Percentiles rank a stretch among this genome's conserved stretches.
Conservation (phyloP, 2,888 invertebrate species). For the Bellardia pandia region DNA sequence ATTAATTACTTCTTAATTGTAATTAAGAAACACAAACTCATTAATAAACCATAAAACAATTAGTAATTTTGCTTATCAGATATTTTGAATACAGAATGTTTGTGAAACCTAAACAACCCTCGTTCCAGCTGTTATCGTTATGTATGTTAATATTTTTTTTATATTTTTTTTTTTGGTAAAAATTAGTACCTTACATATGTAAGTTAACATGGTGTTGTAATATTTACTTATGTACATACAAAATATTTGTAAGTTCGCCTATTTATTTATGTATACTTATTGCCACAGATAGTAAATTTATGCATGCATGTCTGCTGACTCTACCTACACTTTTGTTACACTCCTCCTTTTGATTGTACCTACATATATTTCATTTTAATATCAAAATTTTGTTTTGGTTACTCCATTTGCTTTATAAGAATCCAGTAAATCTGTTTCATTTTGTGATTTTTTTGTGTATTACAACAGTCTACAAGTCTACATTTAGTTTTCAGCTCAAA, state of each 20-base stretch:
- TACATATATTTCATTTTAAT: constrained; percentile 29
- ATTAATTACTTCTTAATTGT: too few relatives aligned
- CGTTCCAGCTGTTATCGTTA: background rate
- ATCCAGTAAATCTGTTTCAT: constrained; percentile 41
- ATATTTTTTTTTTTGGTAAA: background rate
- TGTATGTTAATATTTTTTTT: constrained; percentile 2
- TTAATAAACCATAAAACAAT: too few relatives aligned
- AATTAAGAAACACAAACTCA: too few relatives aligned
- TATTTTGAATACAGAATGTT: too few relatives aligned
- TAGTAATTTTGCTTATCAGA: too few relatives aligned
- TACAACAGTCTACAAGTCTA: background rate
- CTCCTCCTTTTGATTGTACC: constrained; percentile 37
- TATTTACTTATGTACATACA: background rate
- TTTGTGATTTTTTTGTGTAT: constrained; percentile 35
- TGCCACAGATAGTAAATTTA: background rate
- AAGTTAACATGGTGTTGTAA: background rate
- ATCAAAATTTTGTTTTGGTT: constrained; percentile 2
- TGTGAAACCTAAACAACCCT: too few relatives aligned
- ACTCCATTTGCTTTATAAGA: constrained; percentile 4
- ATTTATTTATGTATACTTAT: background rate
- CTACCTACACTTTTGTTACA: constrained; percentile 31
- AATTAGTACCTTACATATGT: constrained; percentile 19
- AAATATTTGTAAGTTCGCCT: background rate
- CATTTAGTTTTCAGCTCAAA: constrained; percentile 22
- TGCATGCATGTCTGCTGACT: background rate